Evolutionary conservation across 1,140 invertebrate species (phyloP).

Genomic region (Triops longicaudatus): DNA sequence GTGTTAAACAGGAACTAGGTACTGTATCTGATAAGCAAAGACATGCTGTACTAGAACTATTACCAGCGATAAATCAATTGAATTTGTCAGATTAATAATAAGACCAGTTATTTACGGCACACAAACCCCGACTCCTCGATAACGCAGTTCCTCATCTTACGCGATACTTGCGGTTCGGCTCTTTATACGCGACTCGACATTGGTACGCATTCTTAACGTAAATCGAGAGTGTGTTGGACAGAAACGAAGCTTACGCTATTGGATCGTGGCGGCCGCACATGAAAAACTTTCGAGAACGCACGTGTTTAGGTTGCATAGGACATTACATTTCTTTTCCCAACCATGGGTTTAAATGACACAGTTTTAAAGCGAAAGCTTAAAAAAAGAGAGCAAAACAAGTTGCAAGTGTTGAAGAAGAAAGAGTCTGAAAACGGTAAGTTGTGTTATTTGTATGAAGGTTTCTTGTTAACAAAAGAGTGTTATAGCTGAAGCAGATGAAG

Average conservation of each 20-base stretch:
- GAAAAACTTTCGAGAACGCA: background rate
- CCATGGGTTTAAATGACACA: slow-evolving; percentile 65
- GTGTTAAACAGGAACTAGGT: no score
- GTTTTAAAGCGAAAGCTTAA: slow-evolving; percentile 67
- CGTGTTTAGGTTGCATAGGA: slow-evolving; percentile 31
- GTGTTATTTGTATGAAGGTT: background rate
- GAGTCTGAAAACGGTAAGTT: slow-evolving; percentile 34
- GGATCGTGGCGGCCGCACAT: background rate
- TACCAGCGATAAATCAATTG: no score
- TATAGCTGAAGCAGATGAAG: slow-evolving; percentile 23
- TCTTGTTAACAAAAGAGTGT: background rate
- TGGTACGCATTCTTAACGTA: no score
- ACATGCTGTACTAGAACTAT: no score
- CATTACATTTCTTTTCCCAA: background rate
- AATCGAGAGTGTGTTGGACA: no score
- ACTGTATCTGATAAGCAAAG: no score
- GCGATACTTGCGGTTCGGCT: no score
- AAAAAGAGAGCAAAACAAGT: slow-evolving; percentile 61
- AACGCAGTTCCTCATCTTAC: no score
- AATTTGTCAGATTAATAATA: no score
- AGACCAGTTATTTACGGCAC: no score
- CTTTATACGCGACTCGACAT: no score
- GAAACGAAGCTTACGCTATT: background rate
- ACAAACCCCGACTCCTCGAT: no score
- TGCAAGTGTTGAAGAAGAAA: slow-evolving; percentile 49